Percentiles rank a stretch among this genome's conserved stretches.
These are phyloP conservation scores for Sthenelais limicola DNA, from an alignment of 2,888 invertebrate genomes.

Conservation along the genomic window DNA sequence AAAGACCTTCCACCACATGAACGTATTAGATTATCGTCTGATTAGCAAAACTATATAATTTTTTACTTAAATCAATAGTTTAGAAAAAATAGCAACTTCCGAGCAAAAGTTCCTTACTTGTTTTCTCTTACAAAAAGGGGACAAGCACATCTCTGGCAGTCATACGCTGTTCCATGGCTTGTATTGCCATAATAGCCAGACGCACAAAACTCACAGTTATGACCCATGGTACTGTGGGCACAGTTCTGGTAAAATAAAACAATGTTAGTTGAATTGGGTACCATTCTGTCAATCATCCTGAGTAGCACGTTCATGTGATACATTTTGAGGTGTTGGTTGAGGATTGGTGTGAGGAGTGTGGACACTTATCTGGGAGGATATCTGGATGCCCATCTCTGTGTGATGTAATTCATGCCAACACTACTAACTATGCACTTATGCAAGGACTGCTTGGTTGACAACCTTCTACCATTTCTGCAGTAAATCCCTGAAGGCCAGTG, in stretches of 20 bases:
- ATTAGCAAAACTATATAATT: neutral
- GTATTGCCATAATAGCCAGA: conserved; percentile 93
- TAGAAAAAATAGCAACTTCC: neutral
- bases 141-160: conserved; percentile 92
- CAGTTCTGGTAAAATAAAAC: conserved; percentile 79
- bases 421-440: no score
- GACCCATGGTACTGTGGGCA: conserved; percentile 88
- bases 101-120: conserved; percentile 62
- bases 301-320: no score
- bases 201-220: conserved; percentile 87
- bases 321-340: no score
- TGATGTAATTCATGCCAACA: no score
- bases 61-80: neutral
- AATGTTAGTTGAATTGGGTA: no score
- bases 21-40: neutral
- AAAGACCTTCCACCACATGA: neutral
- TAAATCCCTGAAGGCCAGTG: no score
- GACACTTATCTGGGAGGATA: no score
- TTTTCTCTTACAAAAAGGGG: conserved; percentile 79
- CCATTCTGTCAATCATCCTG: no score
- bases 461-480: no score
- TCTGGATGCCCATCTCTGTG: no score
- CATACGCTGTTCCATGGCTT: conserved; percentile 77
- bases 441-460: no score
- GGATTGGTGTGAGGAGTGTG: no score